Conservation (phyloP, 2,797 vertebrate genomes). For the Chiloscyllium punctatum region DNA sequence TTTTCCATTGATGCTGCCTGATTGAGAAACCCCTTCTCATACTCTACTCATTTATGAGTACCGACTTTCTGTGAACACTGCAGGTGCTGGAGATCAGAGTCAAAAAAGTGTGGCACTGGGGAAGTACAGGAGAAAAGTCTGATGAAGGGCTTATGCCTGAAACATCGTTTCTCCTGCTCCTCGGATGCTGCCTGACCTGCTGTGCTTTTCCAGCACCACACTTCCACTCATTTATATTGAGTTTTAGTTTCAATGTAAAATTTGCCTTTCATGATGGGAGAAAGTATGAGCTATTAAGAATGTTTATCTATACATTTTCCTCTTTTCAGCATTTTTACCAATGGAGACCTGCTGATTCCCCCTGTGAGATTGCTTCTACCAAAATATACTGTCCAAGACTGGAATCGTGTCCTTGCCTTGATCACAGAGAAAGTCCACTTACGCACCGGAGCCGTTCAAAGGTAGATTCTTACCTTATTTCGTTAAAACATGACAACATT, state of each 20-base stretch:
- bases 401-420: constrained; percentile 58
- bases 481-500: background rate
- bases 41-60: too few species aligned
- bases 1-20: background rate
- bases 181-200: background rate
- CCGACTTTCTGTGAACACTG: too few species aligned
- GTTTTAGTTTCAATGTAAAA: background rate
- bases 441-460: constrained; percentile 56
- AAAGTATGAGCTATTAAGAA: background rate
- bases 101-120: too few species aligned
- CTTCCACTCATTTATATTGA: background rate
- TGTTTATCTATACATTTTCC: background rate
- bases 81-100: too few species aligned
- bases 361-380: constrained; percentile 58
- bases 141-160: too few species aligned
- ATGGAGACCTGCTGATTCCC: constrained; percentile 55
- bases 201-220: too few species aligned
- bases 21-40: too few species aligned
- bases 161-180: too few species aligned
- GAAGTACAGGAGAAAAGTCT: too few species aligned
- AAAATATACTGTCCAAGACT: constrained; percentile 60
- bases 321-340: constrained; percentile 61
- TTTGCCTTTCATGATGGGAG: background rate
- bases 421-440: constrained; percentile 61
- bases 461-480: constrained; percentile 44